Percentiles rank a stretch among this genome's conserved stretches.
Evolutionary conservation across 2,888 invertebrate genomes (phyloP).

Genomic region (Acleris literana): DNA sequence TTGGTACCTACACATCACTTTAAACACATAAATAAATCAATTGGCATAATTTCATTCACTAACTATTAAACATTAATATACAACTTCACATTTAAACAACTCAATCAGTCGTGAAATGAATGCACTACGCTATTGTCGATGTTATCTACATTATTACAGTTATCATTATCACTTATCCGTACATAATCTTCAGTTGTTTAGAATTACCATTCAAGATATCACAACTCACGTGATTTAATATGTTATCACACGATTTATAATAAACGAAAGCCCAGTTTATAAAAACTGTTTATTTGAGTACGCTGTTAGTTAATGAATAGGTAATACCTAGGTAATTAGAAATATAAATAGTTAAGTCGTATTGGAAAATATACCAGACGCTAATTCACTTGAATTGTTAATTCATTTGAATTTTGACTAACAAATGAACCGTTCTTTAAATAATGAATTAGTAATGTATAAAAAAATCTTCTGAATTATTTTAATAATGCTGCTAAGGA

Average conservation of each 20-base stretch:
- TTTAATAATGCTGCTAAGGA: not conserved
- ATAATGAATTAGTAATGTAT: no score
- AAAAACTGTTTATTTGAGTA: not conserved
- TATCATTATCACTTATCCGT: constrained; percentile 5
- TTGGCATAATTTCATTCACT: constrained; percentile 23
- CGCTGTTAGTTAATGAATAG: no score
- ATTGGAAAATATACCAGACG: no score
- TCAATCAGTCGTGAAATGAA: constrained; percentile 37
- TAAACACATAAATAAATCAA: constrained; percentile 18
- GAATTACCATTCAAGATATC: constrained; percentile 40
- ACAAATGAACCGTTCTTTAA: no score
- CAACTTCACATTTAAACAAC: constrained; percentile 34
- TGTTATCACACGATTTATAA: no score
- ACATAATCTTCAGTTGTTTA: constrained; percentile 11
- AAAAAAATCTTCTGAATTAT: no score
- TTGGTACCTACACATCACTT: not conserved
- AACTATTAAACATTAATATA: constrained; percentile 28
- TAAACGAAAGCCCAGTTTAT: no score
- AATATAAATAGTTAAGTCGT: no score
- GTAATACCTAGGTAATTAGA: no score
- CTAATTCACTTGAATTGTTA: no score
- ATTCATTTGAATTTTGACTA: no score
- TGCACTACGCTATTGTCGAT: constrained; percentile 44
- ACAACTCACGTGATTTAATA: constrained; percentile 44
- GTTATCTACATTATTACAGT: constrained; percentile 37